Percentiles rank a stretch among this genome's conserved stretches.
Conservation (phyloP, 1,140 invertebrate genomes). For the Bicyclus anynana region DNA sequence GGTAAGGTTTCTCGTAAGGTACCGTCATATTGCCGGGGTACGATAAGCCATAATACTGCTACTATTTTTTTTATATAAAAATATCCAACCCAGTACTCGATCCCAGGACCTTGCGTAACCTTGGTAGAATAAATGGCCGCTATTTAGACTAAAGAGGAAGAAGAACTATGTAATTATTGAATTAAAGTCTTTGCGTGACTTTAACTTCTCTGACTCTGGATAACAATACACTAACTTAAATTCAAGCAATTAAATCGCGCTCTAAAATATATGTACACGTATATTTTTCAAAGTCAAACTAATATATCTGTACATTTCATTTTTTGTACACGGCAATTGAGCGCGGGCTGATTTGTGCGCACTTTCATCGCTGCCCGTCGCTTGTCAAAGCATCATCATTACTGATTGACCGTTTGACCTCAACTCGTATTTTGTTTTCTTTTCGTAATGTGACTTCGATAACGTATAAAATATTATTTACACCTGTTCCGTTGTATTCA, state of each 20-base stretch:
- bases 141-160: no score
- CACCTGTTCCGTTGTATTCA: slow-evolving; percentile 8
- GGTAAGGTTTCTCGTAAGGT: no score
- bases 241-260: slow-evolving; percentile 10
- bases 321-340: slow-evolving; percentile 26
- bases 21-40: no score
- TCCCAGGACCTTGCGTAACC: no score
- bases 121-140: no score
- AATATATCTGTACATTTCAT: slow-evolving; percentile 16
- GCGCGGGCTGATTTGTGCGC: slow-evolving; percentile 19
- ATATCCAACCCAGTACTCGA: no score
- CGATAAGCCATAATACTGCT: no score
- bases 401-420: slow-evolving; percentile 56
- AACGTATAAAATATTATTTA: slow-evolving; percentile 40
- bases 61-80: no score
- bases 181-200: no score
- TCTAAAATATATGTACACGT: slow-evolving; percentile 10
- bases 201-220: slow-evolving; percentile 22
- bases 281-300: slow-evolving; percentile 14
- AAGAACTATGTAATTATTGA: no score
- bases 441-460: slow-evolving; percentile 38
- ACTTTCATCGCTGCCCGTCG: slow-evolving; percentile 36
- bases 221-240: slow-evolving; percentile 7
- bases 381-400: slow-evolving; percentile 52
- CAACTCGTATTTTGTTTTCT: slow-evolving; percentile 41